These are phyloP conservation scores for Catharus bicknelli DNA, from an alignment of 2,113 vertebrate species.

Conservation along the genomic window DNA sequence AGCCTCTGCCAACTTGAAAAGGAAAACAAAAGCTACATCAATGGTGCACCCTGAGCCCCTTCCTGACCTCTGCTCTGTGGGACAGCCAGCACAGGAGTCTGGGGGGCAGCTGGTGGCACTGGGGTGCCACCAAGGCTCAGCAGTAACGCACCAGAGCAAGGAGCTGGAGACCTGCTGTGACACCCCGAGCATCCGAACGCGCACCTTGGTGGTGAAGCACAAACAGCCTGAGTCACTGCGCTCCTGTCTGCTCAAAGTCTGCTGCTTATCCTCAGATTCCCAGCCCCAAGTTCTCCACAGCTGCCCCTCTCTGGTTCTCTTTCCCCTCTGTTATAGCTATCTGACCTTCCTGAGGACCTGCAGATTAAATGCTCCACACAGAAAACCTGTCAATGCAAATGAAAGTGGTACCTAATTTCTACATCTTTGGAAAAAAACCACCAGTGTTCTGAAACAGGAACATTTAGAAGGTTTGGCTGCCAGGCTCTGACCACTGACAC, in stretches of 20 bases:
- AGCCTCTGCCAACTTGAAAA: slow-evolving; percentile 65
- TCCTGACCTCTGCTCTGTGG: neutral
- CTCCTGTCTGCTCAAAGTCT: neutral
- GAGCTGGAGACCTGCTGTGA: neutral
- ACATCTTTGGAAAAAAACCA: neutral
- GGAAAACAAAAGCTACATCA: slow-evolving; percentile 66
- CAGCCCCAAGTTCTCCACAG: neutral
- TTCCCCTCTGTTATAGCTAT: neutral
- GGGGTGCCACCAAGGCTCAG: neutral
- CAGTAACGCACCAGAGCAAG: neutral
- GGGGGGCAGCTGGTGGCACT: neutral
- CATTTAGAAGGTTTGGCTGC: neutral
- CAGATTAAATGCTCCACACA: neutral
- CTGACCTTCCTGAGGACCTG: neutral
- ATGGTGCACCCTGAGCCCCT: neutral
- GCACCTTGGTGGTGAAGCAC: neutral
- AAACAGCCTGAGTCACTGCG: neutral
- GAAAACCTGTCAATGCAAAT: neutral
- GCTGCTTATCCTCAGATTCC: neutral
- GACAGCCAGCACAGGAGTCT: slow-evolving; percentile 19
- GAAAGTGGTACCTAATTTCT: neutral
- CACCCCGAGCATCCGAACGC: neutral
- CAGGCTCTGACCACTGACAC: neutral
- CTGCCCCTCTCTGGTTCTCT: neutral
- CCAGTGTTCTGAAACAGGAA: neutral